Evolutionary conservation across 2,888 invertebrate species (phyloP), one percentile per base, ranked within the genome.

Genomic region (Troides aeacus): DNA sequence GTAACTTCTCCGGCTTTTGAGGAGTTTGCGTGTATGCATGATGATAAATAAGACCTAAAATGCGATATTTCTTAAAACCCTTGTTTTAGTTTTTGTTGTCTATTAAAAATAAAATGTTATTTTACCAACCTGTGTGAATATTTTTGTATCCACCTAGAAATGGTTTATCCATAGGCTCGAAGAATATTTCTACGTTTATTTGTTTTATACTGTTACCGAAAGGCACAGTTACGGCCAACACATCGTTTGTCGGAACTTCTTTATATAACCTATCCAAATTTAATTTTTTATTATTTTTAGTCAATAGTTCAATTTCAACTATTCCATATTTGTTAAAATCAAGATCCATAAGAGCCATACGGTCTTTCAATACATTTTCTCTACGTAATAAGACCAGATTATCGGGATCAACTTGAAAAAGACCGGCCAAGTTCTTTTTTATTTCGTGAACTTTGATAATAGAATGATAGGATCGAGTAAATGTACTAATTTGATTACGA

Each of bases 1-100:
- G 92, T 58, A 94, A 75, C 76, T 92, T 94, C 72, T 90, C 93
- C 4, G 88, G 84, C 65, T 92, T 93, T 58, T 95, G 95, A 0
- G 94, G 95, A 6, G 98, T 98, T 90, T 98, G 98, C 0, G 96
- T 95, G 73, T 94, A 95, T 4, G 97, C 98, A 87, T 98, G 96
- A 77, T 97, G 95, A 82, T 95, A 98, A 77, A 95, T 94, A 12
- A 93, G 85, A 64, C 92, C 94, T 94, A 77, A 71, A 80, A 84
- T 39, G 64, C 70, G 46, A 70, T 62, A 23, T 24, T 62, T 21
- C 8, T 0, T 57, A 18, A 39, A 58, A 39, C n/a, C 50, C 30
- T 30, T 42, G 58, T 70, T 24, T 10, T 46, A 46, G 17, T 17
- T 58, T 58, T 24, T 36, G 15, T 57, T 15, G 12, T 60, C 57